Percentiles rank a stretch among this genome's conserved stretches.
Conservation (phyloP, 2,888 invertebrate genomes). For the Abscondita cerata region DNA sequence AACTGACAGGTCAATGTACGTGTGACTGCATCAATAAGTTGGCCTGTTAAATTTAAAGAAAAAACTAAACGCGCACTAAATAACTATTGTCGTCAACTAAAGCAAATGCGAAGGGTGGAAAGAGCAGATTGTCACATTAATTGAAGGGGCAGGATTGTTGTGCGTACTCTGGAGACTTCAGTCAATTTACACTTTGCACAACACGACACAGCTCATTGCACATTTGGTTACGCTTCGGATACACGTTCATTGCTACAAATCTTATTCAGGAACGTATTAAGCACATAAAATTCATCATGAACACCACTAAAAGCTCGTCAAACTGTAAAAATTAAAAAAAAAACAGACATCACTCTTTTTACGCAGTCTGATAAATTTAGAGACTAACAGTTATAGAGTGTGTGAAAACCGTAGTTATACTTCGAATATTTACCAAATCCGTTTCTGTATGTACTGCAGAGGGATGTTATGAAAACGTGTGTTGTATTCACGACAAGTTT, state of each 20-base stretch:
- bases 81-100: slow-evolving; percentile 16
- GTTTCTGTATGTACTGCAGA: slow-evolving; percentile 20
- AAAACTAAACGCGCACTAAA: slow-evolving; percentile 8
- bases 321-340: no score
- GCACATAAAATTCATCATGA: neutral
- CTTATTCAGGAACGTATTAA: slow-evolving; percentile 35
- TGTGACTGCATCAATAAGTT: slow-evolving; percentile 15
- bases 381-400: no score
- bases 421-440: neutral
- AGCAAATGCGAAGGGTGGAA: slow-evolving; percentile 25
- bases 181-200: slow-evolving; percentile 70
- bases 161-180: slow-evolving; percentile 60
- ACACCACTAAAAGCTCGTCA: no score
- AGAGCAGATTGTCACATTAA: slow-evolving; percentile 52
- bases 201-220: slow-evolving; percentile 72
- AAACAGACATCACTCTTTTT: no score
- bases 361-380: no score
- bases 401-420: neutral
- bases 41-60: neutral
- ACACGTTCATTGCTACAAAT: slow-evolving; percentile 38
- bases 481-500: slow-evolving; percentile 41
- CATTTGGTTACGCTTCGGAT: slow-evolving; percentile 53
- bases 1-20: slow-evolving; percentile 33
- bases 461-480: slow-evolving; percentile 32
- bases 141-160: slow-evolving; percentile 58